Evolutionary conservation across 2,113 vertebrate species (phyloP).

Genomic region (Centropus unirufus): DNA sequence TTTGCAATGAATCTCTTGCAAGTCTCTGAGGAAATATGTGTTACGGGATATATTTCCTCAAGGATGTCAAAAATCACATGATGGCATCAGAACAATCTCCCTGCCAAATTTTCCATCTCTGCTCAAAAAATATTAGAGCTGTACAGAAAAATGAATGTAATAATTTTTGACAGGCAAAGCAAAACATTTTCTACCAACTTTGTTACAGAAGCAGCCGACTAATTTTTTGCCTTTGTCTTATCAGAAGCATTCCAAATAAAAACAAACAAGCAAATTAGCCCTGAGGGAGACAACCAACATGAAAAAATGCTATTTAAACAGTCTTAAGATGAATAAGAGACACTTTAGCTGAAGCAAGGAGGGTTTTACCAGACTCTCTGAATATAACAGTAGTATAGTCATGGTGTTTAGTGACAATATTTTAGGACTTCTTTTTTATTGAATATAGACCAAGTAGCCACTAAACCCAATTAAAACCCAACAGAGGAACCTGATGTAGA

Average conservation of each 20-base stretch:
- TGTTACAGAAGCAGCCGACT: slow-evolving; percentile 11
- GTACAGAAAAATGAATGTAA: slow-evolving; percentile 20
- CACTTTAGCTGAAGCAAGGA: neutral
- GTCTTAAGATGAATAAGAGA: neutral
- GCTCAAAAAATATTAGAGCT: neutral
- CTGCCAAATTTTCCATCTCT: neutral
- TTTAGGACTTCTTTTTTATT: neutral
- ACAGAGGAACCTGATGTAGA: neutral
- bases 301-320: neutral
- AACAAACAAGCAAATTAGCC: slow-evolving; percentile 18
- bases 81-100: neutral
- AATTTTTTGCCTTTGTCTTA: neutral
- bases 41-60: neutral
- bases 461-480: neutral
- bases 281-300: neutral
- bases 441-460: neutral
- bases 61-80: neutral
- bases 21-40: neutral
- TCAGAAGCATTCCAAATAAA: slow-evolving; percentile 16
- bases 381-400: neutral
- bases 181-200: slow-evolving; percentile 20
- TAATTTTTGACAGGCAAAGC: slow-evolving; percentile 24
- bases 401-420: neutral
- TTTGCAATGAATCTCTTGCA: neutral
- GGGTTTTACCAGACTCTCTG: neutral